phyloP scores from a whole-genome alignment of 2,888 invertebrate species.

The Bruchidius siliquastri region DNA sequence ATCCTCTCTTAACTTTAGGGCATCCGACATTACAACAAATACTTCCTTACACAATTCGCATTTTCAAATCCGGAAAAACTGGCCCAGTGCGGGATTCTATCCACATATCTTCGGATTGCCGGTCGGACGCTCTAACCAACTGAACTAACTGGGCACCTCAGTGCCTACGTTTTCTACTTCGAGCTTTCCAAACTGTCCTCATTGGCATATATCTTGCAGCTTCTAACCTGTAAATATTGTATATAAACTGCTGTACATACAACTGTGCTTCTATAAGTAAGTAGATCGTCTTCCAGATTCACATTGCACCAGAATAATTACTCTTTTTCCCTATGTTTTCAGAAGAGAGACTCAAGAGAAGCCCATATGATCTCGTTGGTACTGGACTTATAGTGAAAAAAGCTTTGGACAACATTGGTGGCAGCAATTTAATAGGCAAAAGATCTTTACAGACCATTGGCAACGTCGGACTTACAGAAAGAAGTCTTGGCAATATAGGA shows the following conservation, averaged over 20 bases:
- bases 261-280: slow-evolving; percentile 16
- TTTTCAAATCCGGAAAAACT: no score
- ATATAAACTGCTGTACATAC: background rate
- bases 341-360: slow-evolving; percentile 20
- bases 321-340: background rate
- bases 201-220: no score
- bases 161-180: no score
- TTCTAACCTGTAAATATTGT: background rate
- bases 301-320: background rate
- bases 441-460: slow-evolving; percentile 6
- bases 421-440: slow-evolving; percentile 20
- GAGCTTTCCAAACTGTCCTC: no score
- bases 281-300: slow-evolving; percentile 1
- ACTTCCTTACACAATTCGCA: no score
- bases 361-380: slow-evolving; percentile 19
- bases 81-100: no score
- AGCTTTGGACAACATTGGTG: slow-evolving; percentile 20
- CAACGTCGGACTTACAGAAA: background rate
- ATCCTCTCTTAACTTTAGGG: no score
- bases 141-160: no score
- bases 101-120: no score
- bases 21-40: no score
- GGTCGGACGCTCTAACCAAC: no score
- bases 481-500: slow-evolving; percentile 5
- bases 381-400: slow-evolving; percentile 11